Evolutionary conservation across 2,797 vertebrate genomes (phyloP), one percentile per base, ranked within the genome.

Genomic region (Ceryle rudis): DNA sequence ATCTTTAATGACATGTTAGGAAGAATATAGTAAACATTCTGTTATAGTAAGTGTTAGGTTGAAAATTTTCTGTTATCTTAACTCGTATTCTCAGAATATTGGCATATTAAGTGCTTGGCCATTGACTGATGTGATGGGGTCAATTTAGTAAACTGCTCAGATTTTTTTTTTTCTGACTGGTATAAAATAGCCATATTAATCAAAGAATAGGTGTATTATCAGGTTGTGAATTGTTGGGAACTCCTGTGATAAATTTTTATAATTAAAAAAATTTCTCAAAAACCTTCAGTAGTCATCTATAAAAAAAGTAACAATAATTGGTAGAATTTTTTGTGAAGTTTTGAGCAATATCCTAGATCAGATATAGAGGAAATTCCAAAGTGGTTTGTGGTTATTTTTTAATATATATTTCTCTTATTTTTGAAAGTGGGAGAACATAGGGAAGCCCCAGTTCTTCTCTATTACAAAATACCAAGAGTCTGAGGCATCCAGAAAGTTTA

Each of bases 61-160:
- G 72, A 91, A 95, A 96, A 90, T 89, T 83, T 86, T 86, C 65
- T 90, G 72, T 90, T 97, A 80, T 69, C 75, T 95, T 91, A 89
- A 94, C 84, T 89, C 65, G 28, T 54, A 81, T 81, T 25, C 64
- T 92, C 51, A 66, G 72, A 94, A 94, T 94, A 94, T 91, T 93
- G 78, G 61, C 92, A 86, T 94, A 81, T 94, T 96, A 95, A 95
- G 89, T 94, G 64, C 66, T 92, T 81, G 62, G 23, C 31, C 84
- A 86, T 44, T 93, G 91, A 66, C 81, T 17, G 14, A 35, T 26
- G 18, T 83, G 54, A 80, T 77, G 19, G 22, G 23, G 29, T 96
- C 74, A 78, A 74, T 71, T 88, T 14, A 81, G 31, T 35, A 75
- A 89, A 71, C 12, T 41, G 42, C 89, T 90, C 37, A 86, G 41